Conservation (phyloP, 2,797 vertebrate genomes). For the Clamator glandarius region DNA sequence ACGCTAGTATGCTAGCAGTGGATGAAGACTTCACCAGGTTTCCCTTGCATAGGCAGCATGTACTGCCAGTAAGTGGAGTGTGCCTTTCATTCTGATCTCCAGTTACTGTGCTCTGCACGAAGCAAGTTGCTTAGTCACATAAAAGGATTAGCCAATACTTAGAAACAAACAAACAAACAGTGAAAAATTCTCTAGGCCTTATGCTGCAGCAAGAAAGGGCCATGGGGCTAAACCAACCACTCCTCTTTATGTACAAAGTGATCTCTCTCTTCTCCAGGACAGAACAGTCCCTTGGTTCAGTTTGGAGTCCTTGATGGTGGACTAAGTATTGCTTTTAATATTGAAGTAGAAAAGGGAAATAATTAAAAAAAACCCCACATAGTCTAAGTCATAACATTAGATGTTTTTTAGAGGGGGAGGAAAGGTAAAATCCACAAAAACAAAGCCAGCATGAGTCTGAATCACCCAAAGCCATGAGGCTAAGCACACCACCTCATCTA, state of each 20-base stretch:
- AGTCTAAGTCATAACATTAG: neutral
- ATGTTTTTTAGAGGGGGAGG: neutral
- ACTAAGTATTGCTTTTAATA: neutral
- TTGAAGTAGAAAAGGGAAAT: neutral
- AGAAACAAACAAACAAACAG: neutral
- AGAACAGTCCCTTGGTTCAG: neutral
- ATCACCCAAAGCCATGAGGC: neutral
- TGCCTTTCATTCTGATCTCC: neutral
- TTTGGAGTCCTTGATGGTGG: neutral
- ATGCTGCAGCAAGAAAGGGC: neutral
- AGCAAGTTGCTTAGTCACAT: fast-evolving
- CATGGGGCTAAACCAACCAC: neutral
- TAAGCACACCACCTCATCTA: neutral
- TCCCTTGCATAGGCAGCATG: neutral
- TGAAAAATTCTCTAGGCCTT: neutral
- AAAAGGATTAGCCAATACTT: neutral
- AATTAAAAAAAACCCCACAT: neutral
- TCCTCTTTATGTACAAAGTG: fast-evolving
- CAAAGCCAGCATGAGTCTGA: neutral
- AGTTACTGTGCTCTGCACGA: neutral
- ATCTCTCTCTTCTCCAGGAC: neutral
- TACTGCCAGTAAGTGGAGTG: neutral
- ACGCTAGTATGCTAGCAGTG: neutral
- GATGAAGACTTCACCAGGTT: neutral
- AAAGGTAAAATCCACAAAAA: neutral